These are phyloP conservation scores for Parambassis ranga DNA, from an alignment of 2,797 vertebrate genomes.

Conservation along the genomic window DNA sequence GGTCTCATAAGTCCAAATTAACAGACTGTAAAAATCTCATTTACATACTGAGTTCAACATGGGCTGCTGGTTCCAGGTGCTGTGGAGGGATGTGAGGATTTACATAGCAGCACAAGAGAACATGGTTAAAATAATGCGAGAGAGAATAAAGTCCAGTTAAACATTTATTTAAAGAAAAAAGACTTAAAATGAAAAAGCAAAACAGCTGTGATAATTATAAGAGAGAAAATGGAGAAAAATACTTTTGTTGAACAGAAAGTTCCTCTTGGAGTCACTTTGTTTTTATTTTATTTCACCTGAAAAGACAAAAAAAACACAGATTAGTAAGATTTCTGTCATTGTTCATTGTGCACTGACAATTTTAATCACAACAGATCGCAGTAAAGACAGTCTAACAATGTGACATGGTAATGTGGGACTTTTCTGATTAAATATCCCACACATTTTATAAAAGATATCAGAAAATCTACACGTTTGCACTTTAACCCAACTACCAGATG, in stretches of 20 bases:
- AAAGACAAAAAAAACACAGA: slow-evolving; percentile 10
- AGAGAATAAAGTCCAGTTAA: not conserved
- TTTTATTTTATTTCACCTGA: slow-evolving; percentile 57
- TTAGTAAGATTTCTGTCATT: too few species aligned
- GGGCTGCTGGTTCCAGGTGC: slow-evolving; percentile 44
- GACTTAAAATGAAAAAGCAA: not conserved
- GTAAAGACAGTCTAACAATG: too few species aligned
- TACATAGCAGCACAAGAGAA: not conserved
- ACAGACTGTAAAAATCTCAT: slow-evolving; percentile 16
- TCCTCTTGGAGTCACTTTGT: not conserved
- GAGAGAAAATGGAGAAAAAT: slow-evolving; percentile 1
- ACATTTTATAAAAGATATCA: too few species aligned
- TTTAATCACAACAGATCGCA: too few species aligned
- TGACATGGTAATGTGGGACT: too few species aligned
- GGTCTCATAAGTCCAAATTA: slow-evolving; percentile 23
- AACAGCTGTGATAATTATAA: not conserved
- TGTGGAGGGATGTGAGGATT: not conserved
- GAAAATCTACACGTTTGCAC: too few species aligned
- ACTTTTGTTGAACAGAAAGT: not conserved
- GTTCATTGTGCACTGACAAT: too few species aligned
- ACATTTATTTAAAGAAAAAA: slow-evolving; percentile 41
- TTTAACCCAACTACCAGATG: too few species aligned
- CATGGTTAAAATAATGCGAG: not conserved
- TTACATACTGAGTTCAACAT: slow-evolving; percentile 23
- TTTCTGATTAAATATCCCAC: too few species aligned